phyloP scores from a whole-genome alignment of 2,797 vertebrate genomes.

The Argya squamiceps region DNA sequence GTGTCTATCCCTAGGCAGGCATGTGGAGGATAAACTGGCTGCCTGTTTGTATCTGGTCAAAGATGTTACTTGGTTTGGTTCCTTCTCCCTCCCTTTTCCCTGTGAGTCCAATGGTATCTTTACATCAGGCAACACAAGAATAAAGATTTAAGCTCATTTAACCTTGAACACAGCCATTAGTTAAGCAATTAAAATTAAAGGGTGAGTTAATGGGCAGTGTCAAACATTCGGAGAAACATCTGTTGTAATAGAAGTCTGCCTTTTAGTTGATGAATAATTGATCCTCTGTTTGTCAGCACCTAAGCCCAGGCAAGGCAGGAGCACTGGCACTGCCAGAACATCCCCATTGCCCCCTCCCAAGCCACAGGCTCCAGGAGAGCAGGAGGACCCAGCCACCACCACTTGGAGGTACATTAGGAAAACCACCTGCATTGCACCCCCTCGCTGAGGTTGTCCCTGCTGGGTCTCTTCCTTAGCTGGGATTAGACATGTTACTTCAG shows the following conservation, averaged over 20 bases:
- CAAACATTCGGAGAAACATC: slow-evolving; percentile 74
- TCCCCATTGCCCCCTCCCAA: neutral
- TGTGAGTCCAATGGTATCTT: neutral
- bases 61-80: neutral
- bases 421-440: neutral
- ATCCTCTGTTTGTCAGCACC: slow-evolving; percentile 37
- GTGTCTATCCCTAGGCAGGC: neutral
- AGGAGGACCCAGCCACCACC: neutral
- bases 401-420: neutral
- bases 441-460: accelerated
- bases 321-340: neutral
- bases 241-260: slow-evolving; percentile 67
- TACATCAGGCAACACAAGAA: neutral
- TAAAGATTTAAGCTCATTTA: slow-evolving; percentile 67
- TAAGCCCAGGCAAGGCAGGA: neutral
- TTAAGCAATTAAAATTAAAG: slow-evolving; percentile 76
- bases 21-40: neutral
- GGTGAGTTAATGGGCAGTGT: slow-evolving; percentile 75
- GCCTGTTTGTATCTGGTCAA: neutral
- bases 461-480: neutral
- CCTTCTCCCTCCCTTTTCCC: neutral
- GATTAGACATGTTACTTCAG: neutral
- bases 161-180: slow-evolving; percentile 72
- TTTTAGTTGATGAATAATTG: slow-evolving; percentile 74
- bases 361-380: neutral